phyloP scores from a whole-genome alignment of 2,888 invertebrate species.

The Clistopyga incitator region DNA sequence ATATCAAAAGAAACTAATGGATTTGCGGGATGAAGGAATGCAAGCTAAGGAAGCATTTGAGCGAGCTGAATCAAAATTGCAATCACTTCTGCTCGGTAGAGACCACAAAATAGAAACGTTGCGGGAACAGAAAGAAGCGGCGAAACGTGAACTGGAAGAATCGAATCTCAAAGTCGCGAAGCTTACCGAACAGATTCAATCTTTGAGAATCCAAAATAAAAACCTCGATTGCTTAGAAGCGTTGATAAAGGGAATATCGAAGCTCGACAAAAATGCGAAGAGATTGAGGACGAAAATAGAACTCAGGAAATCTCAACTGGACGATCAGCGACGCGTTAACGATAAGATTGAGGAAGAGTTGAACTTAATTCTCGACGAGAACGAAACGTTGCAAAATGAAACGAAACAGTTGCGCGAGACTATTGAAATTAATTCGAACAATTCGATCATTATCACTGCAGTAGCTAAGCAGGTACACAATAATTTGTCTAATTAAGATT shows the following conservation, averaged over 20 bases:
- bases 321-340: slow-evolving; percentile 66
- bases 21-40: slow-evolving; percentile 61
- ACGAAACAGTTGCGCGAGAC: slow-evolving; percentile 58
- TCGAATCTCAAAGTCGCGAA: slow-evolving; percentile 60
- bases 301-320: slow-evolving; percentile 66
- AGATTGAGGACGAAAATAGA: slow-evolving; percentile 65
- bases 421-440: slow-evolving; percentile 59
- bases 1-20: slow-evolving; percentile 64
- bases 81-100: slow-evolving; percentile 53
- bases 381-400: slow-evolving; percentile 65
- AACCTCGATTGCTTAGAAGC: slow-evolving; percentile 68
- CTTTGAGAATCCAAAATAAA: slow-evolving; percentile 65
- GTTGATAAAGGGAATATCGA: slow-evolving; percentile 68
- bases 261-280: slow-evolving; percentile 67
- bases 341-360: slow-evolving; percentile 69
- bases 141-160: slow-evolving; percentile 61
- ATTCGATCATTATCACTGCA: slow-evolving; percentile 21
- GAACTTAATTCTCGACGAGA: slow-evolving; percentile 65
- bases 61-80: slow-evolving; percentile 42
- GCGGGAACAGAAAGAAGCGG: slow-evolving; percentile 58
- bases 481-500: slow-evolving; percentile 52
- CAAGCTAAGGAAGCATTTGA: slow-evolving; percentile 52
- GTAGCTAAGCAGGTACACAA: slow-evolving; percentile 39
- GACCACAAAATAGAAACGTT: slow-evolving; percentile 64
- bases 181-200: slow-evolving; percentile 63